phyloP scores from a whole-genome alignment of 2,797 vertebrate species.

The Monodelphis domestica region DNA sequence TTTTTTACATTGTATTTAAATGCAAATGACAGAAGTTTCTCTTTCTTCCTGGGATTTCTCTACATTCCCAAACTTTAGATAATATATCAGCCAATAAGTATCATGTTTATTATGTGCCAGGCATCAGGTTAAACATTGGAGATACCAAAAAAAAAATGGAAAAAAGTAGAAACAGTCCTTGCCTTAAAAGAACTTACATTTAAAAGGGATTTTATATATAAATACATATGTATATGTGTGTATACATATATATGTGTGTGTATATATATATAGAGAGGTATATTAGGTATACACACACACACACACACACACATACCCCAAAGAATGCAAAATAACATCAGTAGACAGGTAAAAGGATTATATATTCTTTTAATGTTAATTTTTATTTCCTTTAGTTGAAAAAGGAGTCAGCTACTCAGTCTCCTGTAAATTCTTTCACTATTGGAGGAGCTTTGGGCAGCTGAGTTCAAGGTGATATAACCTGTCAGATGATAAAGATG shows the following conservation, averaged over 20 bases:
- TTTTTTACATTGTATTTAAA: conserved; percentile 31
- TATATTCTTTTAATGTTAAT: conserved; percentile 12
- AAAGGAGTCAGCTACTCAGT: not conserved
- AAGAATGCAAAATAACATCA: not conserved
- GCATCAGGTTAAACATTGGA: not conserved
- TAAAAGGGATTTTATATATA: not conserved
- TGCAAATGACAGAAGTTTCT: conserved; percentile 48
- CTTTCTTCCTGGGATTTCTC: conserved; percentile 41
- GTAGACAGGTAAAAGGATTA: not conserved
- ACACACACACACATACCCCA: too few relatives aligned
- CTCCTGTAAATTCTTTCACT: not conserved
- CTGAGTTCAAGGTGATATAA: not conserved
- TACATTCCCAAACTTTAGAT: conserved; percentile 30
- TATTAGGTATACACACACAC: too few relatives aligned
- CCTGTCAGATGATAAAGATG: not conserved
- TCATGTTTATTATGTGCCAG: not conserved
- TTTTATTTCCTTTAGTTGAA: conserved; percentile 5
- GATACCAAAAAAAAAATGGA: not conserved
- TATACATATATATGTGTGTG: too few relatives aligned
- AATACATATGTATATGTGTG: too few relatives aligned
- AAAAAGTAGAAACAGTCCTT: not conserved
- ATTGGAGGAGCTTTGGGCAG: not conserved
- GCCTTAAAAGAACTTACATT: not conserved
- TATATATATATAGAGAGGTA: too few relatives aligned
- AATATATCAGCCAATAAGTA: conserved; percentile 54